A percentile compares a stretch with the other conserved stretches of the same genome.
Evolutionary conservation across 2,888 invertebrate species (phyloP).

Genomic region (Diadromus collaris): DNA sequence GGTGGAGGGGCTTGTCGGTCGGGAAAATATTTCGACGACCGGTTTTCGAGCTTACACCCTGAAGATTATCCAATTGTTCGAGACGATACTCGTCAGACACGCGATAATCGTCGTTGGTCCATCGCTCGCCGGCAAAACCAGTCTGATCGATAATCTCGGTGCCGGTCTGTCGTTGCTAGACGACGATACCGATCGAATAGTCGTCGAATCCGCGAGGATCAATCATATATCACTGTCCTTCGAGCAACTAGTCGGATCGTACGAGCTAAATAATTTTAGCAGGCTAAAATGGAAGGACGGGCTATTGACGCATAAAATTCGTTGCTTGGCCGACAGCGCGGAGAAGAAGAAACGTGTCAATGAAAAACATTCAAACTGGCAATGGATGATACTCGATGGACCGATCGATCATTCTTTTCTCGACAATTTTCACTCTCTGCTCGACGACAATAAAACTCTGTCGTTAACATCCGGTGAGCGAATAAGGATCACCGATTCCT

Average conservation of each 20-base stretch:
- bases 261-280: conserved; percentile 78
- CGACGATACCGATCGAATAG: conserved; percentile 67
- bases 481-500: conserved; percentile 80
- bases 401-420: conserved; percentile 83
- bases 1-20: conserved; percentile 71
- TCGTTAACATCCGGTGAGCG: conserved; percentile 84
- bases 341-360: conserved; percentile 70
- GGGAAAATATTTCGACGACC: conserved; percentile 61
- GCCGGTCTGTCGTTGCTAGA: conserved; percentile 80
- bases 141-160: conserved; percentile 80
- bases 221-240: conserved; percentile 83
- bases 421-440: conserved; percentile 83
- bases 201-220: conserved; percentile 80
- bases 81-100: conserved; percentile 82
- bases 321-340: conserved; percentile 79
- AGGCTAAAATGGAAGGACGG: conserved; percentile 81
- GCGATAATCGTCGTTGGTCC: conserved; percentile 83
- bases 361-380: conserved; percentile 72
- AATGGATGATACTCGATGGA: conserved; percentile 85
- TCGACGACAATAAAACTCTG: conserved; percentile 81
- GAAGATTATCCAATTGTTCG: conserved; percentile 83
- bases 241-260: conserved; percentile 82
- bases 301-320: conserved; percentile 79
- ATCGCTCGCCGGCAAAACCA: conserved; percentile 82
- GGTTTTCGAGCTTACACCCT: conserved; percentile 66